Conservation (phyloP, 2,113 vertebrate species). For the Cyprinodon tularosa region DNA sequence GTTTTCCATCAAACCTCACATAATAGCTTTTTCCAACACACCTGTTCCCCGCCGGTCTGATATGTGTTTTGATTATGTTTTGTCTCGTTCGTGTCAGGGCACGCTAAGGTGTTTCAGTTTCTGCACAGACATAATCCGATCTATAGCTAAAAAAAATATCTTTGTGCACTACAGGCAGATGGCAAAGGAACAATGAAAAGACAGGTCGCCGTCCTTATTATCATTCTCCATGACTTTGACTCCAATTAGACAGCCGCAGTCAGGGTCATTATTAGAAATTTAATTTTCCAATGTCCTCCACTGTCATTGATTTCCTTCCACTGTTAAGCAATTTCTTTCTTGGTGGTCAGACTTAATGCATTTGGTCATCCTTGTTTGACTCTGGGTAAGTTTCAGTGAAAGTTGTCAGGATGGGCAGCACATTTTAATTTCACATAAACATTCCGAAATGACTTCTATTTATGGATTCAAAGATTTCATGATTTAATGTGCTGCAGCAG, state of each 20-base stretch:
- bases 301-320: conserved; percentile 70
- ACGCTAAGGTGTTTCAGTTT: conserved; percentile 41
- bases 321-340: conserved; percentile 47
- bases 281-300: conserved; percentile 69
- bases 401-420: conserved; percentile 11
- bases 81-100: conserved; percentile 50
- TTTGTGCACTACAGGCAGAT: conserved; percentile 30
- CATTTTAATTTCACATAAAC: conserved; percentile 8
- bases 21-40: conserved; percentile 67
- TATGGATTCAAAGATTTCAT: conserved; percentile 47
- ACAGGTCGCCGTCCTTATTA: conserved; percentile 61
- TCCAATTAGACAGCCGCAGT: conserved; percentile 65
- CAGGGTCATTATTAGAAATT: conserved; percentile 71
- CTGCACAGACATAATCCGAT: conserved; percentile 33
- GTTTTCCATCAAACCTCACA: conserved; percentile 64
- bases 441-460: conserved; percentile 26
- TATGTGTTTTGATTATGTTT: conserved; percentile 67
- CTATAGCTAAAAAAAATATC: conserved; percentile 38
- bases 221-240: conserved; percentile 64
- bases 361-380: conserved; percentile 43
- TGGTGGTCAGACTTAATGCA: conserved; percentile 40
- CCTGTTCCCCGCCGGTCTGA: conserved; percentile 63
- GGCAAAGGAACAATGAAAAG: conserved; percentile 49
- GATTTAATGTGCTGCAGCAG: background rate
- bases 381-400: conserved; percentile 16